Evolutionary conservation across 2,888 invertebrate species (phyloP).

Genomic region (Piscicola geometra): DNA sequence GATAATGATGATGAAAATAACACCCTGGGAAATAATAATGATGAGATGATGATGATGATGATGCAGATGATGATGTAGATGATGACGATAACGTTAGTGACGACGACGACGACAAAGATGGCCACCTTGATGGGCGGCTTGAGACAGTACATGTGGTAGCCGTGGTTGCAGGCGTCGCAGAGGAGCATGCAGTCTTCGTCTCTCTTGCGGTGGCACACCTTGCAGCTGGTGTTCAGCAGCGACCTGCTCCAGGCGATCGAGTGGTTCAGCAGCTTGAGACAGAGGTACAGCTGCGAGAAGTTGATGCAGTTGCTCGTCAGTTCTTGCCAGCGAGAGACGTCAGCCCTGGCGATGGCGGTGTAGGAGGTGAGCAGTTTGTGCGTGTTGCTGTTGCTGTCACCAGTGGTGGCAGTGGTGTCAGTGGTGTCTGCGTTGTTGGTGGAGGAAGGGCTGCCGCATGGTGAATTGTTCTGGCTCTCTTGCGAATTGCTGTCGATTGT

Average conservation of each 20-base stretch:
- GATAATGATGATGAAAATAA: no score
- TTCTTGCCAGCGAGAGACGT: conserved; percentile 67
- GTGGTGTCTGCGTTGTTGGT: no score
- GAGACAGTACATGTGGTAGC: conserved; percentile 88
- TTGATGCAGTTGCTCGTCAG: conserved; percentile 77
- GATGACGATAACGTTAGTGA: no score
- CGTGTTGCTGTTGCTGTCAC: neutral
- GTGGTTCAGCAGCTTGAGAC: conserved; percentile 76
- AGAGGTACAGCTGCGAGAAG: conserved; percentile 65
- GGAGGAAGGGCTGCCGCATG: no score
- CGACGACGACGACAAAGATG: no score
- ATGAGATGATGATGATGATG: no score
- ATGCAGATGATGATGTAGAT: no score
- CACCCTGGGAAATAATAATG: no score
- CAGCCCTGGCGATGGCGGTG: conserved; percentile 11
- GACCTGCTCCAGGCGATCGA: conserved; percentile 81
- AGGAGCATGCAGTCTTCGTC: conserved; percentile 88
- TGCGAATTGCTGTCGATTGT: no score
- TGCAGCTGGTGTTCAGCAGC: conserved; percentile 74
- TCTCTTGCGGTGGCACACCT: conserved; percentile 74
- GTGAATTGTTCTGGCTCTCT: no score
- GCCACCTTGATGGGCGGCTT: conserved; percentile 78
- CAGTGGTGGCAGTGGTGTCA: no score
- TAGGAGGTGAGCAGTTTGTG: neutral
- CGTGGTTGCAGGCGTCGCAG: conserved; percentile 88